phyloP scores from a whole-genome alignment of 2,797 vertebrate genomes.

The Eulemur rubriventer region DNA sequence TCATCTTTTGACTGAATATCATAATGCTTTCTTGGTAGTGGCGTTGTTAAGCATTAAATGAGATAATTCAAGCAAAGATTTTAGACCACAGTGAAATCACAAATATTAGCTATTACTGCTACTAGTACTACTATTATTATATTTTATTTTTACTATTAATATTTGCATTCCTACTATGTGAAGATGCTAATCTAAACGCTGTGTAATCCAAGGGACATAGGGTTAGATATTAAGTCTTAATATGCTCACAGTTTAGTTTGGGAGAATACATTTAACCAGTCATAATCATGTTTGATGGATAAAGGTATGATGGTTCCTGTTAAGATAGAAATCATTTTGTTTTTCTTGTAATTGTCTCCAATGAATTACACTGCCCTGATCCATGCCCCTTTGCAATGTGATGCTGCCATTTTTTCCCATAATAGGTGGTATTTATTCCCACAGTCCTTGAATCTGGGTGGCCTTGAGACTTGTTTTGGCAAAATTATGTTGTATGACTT shows the following conservation, averaged over 20 bases:
- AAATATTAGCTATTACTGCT: background rate
- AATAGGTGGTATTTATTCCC: background rate
- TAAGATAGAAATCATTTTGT: background rate
- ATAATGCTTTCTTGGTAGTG: background rate
- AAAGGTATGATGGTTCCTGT: background rate
- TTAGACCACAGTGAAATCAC: background rate
- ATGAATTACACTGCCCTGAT: background rate
- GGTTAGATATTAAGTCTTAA: background rate
- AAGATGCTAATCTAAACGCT: background rate
- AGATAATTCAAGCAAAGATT: background rate
- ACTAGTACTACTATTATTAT: background rate
- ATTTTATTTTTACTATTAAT: background rate
- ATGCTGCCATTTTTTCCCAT: background rate
- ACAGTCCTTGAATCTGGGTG: background rate
- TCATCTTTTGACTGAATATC: background rate
- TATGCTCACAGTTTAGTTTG: background rate
- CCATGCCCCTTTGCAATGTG: background rate
- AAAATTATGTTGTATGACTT: background rate
- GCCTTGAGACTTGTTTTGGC: background rate
- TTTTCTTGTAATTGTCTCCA: background rate
- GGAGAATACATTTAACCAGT: background rate
- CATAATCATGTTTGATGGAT: background rate
- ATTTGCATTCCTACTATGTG: background rate
- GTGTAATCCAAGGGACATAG: background rate
- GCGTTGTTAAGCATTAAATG: background rate